These are phyloP conservation scores for Cuniculus paca DNA, from an alignment of 2,797 vertebrate species.

Conservation along the genomic window DNA sequence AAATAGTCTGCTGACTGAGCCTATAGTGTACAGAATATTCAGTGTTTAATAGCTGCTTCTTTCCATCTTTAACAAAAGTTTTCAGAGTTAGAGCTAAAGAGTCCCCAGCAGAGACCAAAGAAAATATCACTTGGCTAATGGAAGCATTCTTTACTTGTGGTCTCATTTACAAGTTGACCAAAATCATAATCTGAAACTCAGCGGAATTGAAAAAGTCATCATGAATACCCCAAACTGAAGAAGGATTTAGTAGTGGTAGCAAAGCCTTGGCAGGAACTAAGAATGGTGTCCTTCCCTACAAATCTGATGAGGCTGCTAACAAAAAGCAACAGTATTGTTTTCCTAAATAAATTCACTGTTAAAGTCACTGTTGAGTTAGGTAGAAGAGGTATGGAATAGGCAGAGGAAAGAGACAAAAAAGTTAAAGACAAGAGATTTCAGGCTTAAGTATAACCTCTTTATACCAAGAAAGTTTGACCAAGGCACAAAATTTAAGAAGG, in stretches of 20 bases:
- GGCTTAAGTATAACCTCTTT: background rate
- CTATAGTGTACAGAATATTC: background rate
- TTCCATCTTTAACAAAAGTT: background rate
- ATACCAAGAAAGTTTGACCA: background rate
- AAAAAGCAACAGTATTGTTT: background rate
- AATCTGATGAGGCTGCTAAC: background rate
- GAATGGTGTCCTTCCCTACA: background rate
- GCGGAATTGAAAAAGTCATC: background rate
- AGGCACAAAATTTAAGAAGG: background rate
- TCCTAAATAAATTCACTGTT: background rate
- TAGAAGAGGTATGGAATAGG: background rate
- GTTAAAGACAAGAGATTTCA: background rate
- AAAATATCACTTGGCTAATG: background rate
- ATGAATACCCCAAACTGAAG: background rate
- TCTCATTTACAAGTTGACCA: background rate
- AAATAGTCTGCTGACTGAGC: background rate
- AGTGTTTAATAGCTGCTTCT: background rate
- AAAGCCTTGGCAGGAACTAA: background rate
- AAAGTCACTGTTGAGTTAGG: background rate
- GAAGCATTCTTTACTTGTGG: background rate
- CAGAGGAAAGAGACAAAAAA: background rate
- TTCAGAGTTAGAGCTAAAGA: background rate
- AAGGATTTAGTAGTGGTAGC: background rate
- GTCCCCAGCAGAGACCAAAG: background rate
- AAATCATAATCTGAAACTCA: background rate